Evolutionary conservation across 2,888 invertebrate genomes (phyloP).

Genomic region (Eubasilissa splendida): DNA sequence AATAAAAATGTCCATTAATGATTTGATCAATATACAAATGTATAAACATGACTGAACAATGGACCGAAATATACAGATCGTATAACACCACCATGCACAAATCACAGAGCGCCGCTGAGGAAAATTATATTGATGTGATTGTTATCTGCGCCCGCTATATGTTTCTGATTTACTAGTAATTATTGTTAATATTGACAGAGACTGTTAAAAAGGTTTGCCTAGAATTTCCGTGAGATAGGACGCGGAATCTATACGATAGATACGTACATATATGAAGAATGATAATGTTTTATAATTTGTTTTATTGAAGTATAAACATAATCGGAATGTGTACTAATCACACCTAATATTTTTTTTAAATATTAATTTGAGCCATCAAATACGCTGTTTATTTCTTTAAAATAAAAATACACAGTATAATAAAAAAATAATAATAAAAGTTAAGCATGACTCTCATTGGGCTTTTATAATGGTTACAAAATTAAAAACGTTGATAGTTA

Average conservation of each 20-base stretch:
- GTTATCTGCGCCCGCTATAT: constrained; percentile 13
- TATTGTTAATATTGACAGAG: constrained; percentile 12
- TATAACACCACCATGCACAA: constrained; percentile 12
- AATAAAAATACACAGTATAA: not conserved
- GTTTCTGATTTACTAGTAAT: not conserved
- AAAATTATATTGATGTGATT: constrained; percentile 18
- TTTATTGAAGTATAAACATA: no score
- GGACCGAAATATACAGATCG: constrained; percentile 5
- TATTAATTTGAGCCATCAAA: not conserved
- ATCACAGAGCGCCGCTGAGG: not conserved
- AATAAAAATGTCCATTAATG: constrained; percentile 18
- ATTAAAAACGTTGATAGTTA: not conserved
- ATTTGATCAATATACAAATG: constrained; percentile 29
- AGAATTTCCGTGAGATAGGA: no score
- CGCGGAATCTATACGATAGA: no score
- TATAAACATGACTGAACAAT: constrained; percentile 29
- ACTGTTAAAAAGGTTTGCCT: not conserved
- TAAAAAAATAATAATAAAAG: no score
- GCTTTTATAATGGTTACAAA: no score
- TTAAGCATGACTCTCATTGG: no score
- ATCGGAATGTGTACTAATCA: no score
- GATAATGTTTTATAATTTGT: no score
- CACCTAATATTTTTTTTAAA: not conserved
- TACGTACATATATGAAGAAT: no score
- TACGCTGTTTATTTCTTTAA: not conserved